Conservation (phyloP, 35 echinoderm and acorn worm genomes). For the Holothuria glaberrima region DNA sequence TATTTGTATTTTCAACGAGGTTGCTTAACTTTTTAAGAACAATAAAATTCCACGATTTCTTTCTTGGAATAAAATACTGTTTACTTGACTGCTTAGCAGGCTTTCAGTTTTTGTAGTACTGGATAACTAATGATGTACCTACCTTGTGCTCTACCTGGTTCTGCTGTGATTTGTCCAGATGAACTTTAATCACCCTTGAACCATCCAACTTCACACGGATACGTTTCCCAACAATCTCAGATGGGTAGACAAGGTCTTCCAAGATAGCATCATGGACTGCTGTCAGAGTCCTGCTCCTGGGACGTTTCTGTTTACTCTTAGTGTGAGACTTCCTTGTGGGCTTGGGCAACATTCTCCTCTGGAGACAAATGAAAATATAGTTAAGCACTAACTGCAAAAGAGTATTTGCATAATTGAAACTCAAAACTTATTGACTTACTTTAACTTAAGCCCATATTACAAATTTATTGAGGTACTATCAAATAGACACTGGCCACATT, state of each 20-base stretch:
- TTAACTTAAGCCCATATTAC: too few relatives aligned
- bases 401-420: too few relatives aligned
- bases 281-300: conserved; percentile 93
- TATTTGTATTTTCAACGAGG: too few relatives aligned
- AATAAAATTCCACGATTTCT: too few relatives aligned
- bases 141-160: conserved; percentile 99
- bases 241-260: conserved; percentile 98
- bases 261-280: conserved; percentile 93
- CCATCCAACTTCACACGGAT: conserved; percentile 89
- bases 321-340: conserved; percentile 91
- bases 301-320: conserved; percentile 98
- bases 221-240: conserved; percentile 97
- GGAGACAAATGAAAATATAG: conserved; percentile 4
- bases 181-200: conserved; percentile 89
- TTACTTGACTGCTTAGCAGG: too few relatives aligned
- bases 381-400: too few relatives aligned
- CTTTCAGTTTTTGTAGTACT: too few relatives aligned
- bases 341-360: conserved; percentile 98
- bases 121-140: not conserved
- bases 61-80: too few relatives aligned
- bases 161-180: conserved; percentile 92
- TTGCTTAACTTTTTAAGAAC: too few relatives aligned
- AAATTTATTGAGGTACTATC: too few relatives aligned
- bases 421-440: too few relatives aligned
- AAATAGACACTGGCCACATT: too few relatives aligned